A percentile compares a stretch with the other conserved stretches of the same genome.
Conservation (phyloP, 2,888 invertebrate species). For the Elmis aenea region DNA sequence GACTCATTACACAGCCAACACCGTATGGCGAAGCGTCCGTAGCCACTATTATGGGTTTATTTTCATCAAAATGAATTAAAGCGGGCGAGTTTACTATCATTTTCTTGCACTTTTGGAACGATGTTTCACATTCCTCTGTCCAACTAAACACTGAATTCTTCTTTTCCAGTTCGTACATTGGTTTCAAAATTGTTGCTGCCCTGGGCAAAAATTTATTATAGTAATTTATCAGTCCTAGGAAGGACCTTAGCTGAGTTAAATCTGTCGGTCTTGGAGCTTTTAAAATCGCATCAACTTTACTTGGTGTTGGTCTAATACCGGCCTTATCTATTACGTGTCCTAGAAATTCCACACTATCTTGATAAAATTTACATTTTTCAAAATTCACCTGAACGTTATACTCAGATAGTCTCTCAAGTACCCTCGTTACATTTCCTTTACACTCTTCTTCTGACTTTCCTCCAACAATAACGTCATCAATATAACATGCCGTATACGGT, state of each 20-base stretch:
- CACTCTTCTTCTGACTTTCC: constrained; percentile 17
- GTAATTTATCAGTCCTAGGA: constrained; percentile 17
- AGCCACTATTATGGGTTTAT: too few relatives aligned
- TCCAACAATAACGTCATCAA: constrained; percentile 25
- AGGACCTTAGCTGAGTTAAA: constrained; percentile 12
- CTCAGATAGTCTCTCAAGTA: constrained; percentile 20
- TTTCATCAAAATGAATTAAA: too few relatives aligned
- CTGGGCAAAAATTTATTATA: constrained; percentile 17
- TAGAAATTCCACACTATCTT: constrained; percentile 24
- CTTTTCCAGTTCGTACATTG: constrained; percentile 16
- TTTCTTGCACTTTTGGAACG: too few relatives aligned
- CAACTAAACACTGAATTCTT: constrained; percentile 18
- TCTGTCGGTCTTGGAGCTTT: constrained; percentile 10
- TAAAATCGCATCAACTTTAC: constrained; percentile 11
- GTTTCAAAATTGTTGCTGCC: constrained; percentile 13
- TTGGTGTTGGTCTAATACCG: constrained; percentile 7
- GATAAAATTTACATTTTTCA: constrained; percentile 26
- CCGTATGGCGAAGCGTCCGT: too few relatives aligned
- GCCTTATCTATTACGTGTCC: constrained; percentile 18
- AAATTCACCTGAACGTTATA: constrained; percentile 25
- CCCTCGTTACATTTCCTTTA: constrained; percentile 12
- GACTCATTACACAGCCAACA: too few relatives aligned
- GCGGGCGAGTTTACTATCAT: too few relatives aligned
- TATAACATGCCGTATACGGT: constrained; percentile 12
- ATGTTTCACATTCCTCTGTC: constrained; percentile 12